phyloP scores from a whole-genome alignment of 2,113 vertebrate genomes.

The Dasypus novemcinctus region DNA sequence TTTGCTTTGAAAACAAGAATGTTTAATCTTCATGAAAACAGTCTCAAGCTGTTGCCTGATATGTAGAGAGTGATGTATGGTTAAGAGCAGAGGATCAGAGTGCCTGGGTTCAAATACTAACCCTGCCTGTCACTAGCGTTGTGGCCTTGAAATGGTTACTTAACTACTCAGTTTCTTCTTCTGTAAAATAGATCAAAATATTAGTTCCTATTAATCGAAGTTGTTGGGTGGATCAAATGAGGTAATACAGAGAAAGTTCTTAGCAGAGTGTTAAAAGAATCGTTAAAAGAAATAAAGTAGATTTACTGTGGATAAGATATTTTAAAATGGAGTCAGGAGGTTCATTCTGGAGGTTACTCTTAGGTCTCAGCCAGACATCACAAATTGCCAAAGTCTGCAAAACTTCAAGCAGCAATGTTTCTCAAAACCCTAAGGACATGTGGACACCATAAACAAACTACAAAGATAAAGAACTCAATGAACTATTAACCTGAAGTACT shows the following conservation, averaged over 20 bases:
- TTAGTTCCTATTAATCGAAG: neutral
- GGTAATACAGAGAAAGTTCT: neutral
- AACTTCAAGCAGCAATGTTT: too few relatives aligned
- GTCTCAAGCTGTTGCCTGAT: neutral
- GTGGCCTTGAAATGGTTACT: neutral
- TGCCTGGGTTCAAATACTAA: neutral
- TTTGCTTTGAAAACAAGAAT: neutral
- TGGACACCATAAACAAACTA: too few relatives aligned
- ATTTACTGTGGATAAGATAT: too few relatives aligned
- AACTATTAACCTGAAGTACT: too few relatives aligned
- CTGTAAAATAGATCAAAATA: neutral
- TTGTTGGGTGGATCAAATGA: neutral
- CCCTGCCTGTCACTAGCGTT: neutral
- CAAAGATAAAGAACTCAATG: too few relatives aligned
- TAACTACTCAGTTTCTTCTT: neutral
- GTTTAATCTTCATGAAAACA: neutral
- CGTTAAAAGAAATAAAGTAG: too few relatives aligned
- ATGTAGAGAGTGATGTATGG: neutral
- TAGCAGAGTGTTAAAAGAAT: neutral
- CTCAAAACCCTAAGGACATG: too few relatives aligned
- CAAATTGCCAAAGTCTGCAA: too few relatives aligned
- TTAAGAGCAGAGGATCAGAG: neutral
- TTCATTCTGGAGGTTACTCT: too few relatives aligned
- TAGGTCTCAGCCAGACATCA: too few relatives aligned
- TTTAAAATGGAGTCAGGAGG: too few relatives aligned